Evolutionary conservation across 2,888 invertebrate genomes (phyloP).

Genomic region (Macaria liturata): DNA sequence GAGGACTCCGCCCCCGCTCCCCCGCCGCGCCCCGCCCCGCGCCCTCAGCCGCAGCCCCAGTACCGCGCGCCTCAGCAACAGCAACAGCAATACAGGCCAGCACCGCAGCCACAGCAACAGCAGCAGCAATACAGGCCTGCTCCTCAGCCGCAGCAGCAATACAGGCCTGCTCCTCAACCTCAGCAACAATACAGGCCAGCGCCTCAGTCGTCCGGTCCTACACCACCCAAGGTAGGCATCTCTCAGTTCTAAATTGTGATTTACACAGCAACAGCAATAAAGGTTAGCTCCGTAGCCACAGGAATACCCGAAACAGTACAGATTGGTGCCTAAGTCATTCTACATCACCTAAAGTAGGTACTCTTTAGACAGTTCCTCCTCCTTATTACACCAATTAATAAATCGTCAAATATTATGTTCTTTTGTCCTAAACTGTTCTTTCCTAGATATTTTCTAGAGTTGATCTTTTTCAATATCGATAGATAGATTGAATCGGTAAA

Average conservation of each 20-base stretch:
- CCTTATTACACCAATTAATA: too few relatives aligned
- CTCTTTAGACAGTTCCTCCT: too few relatives aligned
- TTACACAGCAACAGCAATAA: neutral
- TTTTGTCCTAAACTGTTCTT: too few relatives aligned
- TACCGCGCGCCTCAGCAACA: slow-evolving; percentile 38
- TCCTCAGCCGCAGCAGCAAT: slow-evolving; percentile 45
- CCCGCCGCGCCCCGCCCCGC: slow-evolving; percentile 41
- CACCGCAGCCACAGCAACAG: slow-evolving; percentile 44
- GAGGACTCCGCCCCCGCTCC: slow-evolving; percentile 56
- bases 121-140: slow-evolving; percentile 44
- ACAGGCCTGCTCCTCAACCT: slow-evolving; percentile 41
- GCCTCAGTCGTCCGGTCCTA: slow-evolving; percentile 52
- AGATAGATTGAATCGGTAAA: too few relatives aligned
- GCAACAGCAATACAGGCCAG: slow-evolving; percentile 43
- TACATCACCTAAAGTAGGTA: too few relatives aligned
- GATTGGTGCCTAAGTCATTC: too few relatives aligned
- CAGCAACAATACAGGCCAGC: slow-evolving; percentile 48
- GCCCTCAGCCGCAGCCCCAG: slow-evolving; percentile 47
- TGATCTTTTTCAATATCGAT: too few relatives aligned
- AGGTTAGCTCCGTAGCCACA: too few relatives aligned
- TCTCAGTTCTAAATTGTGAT: neutral
- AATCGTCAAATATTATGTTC: too few relatives aligned
- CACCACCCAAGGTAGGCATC: slow-evolving; percentile 62
- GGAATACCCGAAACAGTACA: too few relatives aligned
- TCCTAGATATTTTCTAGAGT: too few relatives aligned